Base-by-base conservation (phyloP, 1,140 invertebrate genomes). In the Drosophila prosaltans region DNA sequence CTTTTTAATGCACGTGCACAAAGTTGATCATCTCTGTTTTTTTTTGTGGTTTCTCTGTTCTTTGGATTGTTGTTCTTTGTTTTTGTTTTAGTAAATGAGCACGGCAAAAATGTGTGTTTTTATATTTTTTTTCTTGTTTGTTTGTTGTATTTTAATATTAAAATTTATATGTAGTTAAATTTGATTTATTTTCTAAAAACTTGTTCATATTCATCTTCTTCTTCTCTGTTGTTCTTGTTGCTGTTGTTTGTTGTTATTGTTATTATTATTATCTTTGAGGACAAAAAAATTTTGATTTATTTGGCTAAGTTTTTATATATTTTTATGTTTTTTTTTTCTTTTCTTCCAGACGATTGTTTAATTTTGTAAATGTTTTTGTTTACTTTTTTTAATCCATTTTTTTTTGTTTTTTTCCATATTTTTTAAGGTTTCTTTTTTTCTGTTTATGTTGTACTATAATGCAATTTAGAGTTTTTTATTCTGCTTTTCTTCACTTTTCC, bases 271-370 rank as follows among this genome's bases (percentile, higher is more conserved):
- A 40, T 62, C 62, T 16, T 60, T 65, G 57, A 80, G 65, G 82
- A 65, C 83, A 88, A 80, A 83, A 85, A 88, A 88, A 0, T 88
- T 89, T 88, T 89, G 83, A 88, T 88, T 86, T 83, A 86, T 77
- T 89, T 88, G 67, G 89, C 83, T 88, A 88, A 80, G 67, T 70
- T 70, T 30, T 65, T 65, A 30, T 16, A 16, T 16, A 48, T 41
- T 30, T 58, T 5, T 55, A 8, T 39, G 21, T 16, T 40, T 28
- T 65, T 69, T 40, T 43, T 61, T 59, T 48, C 59, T 61, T 61
- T 63, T 36, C 63, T 70, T 4, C 54, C 69, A 9, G 45, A 51
- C 24, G 8, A 51, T 51, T 51, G 8, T 51, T 51, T 26, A 51
- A 43, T 36, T 45, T 21, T 43, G 64, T 48, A 61, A 40, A 61